Evolutionary conservation across 2,113 vertebrate species (phyloP).

Genomic region (Eptesicus fuscus): DNA sequence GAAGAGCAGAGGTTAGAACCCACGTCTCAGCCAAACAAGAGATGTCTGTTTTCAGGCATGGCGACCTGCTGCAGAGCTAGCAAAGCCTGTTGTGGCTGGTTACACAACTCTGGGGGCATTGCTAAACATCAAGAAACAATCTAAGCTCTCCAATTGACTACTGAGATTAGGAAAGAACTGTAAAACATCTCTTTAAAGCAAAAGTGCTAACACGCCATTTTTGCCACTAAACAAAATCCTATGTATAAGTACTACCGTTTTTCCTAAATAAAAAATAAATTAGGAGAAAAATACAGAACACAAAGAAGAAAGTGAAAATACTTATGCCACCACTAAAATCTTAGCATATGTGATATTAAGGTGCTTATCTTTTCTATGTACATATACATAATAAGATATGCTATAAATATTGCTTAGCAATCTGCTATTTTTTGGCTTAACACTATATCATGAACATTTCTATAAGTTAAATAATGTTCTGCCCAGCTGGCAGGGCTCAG

Average conservation of each 20-base stretch:
- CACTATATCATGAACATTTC: background rate
- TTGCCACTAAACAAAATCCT: background rate
- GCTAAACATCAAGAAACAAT: background rate
- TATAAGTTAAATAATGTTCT: background rate
- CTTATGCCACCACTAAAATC: background rate
- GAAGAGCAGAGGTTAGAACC: background rate
- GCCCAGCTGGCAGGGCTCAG: too few species aligned
- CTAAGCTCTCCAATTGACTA: background rate
- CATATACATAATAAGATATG: background rate
- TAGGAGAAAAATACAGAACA: background rate
- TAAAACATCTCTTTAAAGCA: slow-evolving; percentile 8
- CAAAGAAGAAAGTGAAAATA: slow-evolving; percentile 5
- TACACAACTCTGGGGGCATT: background rate
- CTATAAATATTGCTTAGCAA: background rate
- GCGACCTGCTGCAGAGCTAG: background rate
- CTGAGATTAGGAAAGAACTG: background rate
- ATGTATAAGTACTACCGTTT: background rate
- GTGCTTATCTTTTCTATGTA: background rate
- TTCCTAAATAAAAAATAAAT: background rate
- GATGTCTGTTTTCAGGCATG: background rate
- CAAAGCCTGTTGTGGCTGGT: background rate
- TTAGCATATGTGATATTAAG: background rate
- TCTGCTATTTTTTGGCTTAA: background rate
- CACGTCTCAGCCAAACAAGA: background rate
- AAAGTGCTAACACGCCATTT: background rate